Conservation (phyloP, 2,113 vertebrate genomes). For the Carassius auratus region DNA sequence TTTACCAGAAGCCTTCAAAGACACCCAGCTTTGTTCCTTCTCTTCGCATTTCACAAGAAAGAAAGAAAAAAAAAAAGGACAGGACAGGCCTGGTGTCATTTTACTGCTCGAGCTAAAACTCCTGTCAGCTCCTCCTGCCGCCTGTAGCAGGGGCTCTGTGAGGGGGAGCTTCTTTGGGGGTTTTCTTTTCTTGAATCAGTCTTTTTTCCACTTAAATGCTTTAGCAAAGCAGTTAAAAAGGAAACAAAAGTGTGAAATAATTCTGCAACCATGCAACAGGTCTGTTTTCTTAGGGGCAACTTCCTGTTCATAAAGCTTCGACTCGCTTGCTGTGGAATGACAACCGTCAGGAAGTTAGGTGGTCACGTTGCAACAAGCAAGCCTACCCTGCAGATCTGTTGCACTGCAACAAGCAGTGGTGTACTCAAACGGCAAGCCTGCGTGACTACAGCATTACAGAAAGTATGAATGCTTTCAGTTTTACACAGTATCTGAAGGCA, state of each 20-base stretch:
- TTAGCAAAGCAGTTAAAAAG: not conserved
- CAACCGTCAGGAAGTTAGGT: slow-evolving; percentile 55
- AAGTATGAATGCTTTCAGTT: not conserved
- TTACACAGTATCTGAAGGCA: not conserved
- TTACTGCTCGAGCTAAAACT: slow-evolving; percentile 69
- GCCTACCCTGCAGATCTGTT: slow-evolving; percentile 41
- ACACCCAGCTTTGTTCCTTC: slow-evolving; percentile 74
- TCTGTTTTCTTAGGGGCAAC: slow-evolving; percentile 5
- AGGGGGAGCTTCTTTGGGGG: slow-evolving; percentile 1
- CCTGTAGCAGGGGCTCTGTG: slow-evolving; percentile 43
- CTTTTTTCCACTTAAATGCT: not conserved
- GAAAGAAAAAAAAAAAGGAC: not conserved
- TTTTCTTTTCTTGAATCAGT: not conserved
- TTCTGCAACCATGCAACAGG: slow-evolving; percentile 25
- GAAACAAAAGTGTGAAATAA: slow-evolving; percentile 44
- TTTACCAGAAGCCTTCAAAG: slow-evolving; percentile 19
- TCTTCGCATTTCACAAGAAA: slow-evolving; percentile 73
- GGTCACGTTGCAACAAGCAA: slow-evolving; percentile 52
- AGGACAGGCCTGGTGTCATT: slow-evolving; percentile 75
- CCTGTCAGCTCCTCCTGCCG: slow-evolving; percentile 69
- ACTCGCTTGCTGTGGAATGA: slow-evolving; percentile 57
- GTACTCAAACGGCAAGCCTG: not conserved
- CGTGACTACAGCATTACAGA: not conserved
- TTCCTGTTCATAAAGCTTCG: slow-evolving; percentile 48
- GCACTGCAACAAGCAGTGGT: not conserved